Base-by-base conservation (phyloP, 2,888 invertebrate species). In the Lamellibrachia satsuma region DNA sequence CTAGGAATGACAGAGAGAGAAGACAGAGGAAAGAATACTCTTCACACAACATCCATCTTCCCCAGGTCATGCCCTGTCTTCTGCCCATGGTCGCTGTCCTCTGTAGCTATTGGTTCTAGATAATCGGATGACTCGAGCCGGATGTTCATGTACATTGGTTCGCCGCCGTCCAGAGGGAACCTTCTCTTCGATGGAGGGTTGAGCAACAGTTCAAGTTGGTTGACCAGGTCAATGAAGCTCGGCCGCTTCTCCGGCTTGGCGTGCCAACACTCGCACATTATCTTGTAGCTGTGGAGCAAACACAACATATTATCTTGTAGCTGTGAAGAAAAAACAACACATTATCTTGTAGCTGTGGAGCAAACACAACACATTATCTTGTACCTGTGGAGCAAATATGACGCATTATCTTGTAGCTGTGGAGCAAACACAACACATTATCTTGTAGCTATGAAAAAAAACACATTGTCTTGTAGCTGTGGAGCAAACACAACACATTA, bases 211-310 rank as follows among this genome's bases (percentile, higher is more conserved):
- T 94, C 94, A 22, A 94, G 57, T 22, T 94, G 91, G 92, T 94
- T 94, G 90, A 94, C 95, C 39, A 94, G 94, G 92, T 94, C 94
- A n/a, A 93, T 93, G 91, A 94, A 94, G 6, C 93, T 93, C 3
- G 94, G 94, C 27, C 94, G 91, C 7, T 92, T 92, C 27, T 93
- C 93, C 7, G 94, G 94, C 15, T 92, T 8, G n/a, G 92, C 93
- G 39, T 93, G 92, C 94, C 94, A 94, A 93, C 94, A 94, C 9
- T 94, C 94, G 55, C 90, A 57, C 94, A 94, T 94, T 6, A 94
- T 93, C 39, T 90, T 92, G 91, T 94, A 94, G 15, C 94, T 94
- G 94, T 15, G 52, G 51, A 52, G 52, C 27, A n/a, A 39, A 52
- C 52, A 52, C 75, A 75, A n/a, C 22, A 75, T 3, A 22, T 75